Conservation (phyloP, 1,140 invertebrate genomes). For the Euwallacea fornicatus region DNA sequence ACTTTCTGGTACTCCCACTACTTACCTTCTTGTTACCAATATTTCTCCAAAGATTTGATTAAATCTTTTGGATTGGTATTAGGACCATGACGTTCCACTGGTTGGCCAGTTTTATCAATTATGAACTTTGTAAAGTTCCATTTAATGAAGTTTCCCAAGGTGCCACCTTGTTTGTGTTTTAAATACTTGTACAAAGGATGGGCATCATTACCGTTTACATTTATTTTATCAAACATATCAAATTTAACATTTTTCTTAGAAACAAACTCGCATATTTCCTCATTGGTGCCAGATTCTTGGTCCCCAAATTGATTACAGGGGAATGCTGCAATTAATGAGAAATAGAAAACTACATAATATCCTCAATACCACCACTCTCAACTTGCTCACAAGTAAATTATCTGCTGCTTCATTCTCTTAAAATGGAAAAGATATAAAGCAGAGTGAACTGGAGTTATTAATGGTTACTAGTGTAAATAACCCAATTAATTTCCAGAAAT, state of each 20-base stretch:
- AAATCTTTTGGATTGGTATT: constrained; percentile 71
- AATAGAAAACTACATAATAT: neutral
- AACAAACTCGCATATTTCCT: constrained; percentile 76
- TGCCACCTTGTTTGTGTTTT: constrained; percentile 76
- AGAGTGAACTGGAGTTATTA: too few species aligned
- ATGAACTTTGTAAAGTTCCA: constrained; percentile 99
- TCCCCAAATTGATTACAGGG: constrained; percentile 91
- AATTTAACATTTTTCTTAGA: constrained; percentile 73
- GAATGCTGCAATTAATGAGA: constrained; percentile 62
- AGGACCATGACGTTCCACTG: constrained; percentile 79
- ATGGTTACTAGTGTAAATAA: too few species aligned
- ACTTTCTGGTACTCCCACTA: neutral
- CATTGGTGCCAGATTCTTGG: constrained; percentile 75
- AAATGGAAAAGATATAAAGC: neutral
- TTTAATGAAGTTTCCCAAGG: constrained; percentile 77
- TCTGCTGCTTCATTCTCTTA: neutral
- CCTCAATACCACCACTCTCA: neutral
- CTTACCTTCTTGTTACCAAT: constrained; percentile 58
- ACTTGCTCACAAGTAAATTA: neutral
- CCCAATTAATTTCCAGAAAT: too few species aligned
- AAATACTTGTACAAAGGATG: constrained; percentile 87
- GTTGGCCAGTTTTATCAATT: constrained; percentile 81
- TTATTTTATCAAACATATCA: constrained; percentile 77
- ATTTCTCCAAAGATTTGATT: constrained; percentile 67
- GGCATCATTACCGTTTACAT: constrained; percentile 86